Evolutionary conservation across 1,140 invertebrate species (phyloP).

Genomic region (Pseudomyrmex cubaensis): DNA sequence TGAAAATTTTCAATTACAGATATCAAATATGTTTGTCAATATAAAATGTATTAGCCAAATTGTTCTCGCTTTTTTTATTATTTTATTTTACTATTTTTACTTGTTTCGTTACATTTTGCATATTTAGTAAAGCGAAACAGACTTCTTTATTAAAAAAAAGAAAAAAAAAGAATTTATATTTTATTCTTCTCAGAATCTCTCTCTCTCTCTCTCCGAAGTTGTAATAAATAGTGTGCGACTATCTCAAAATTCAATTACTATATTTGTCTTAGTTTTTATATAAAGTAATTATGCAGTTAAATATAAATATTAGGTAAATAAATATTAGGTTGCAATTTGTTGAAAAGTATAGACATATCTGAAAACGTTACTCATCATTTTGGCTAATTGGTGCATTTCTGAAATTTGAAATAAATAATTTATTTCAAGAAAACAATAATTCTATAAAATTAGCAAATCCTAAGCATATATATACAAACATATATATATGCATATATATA

Average conservation of each 20-base stretch:
- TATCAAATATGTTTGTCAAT: constrained; percentile 14
- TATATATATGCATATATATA: no score
- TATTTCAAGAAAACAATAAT: neutral
- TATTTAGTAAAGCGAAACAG: neutral
- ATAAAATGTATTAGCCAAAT: constrained; percentile 24
- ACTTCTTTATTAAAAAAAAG: neutral
- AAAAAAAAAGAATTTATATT: neutral
- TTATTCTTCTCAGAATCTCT: constrained; percentile 1
- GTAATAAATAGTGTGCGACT: neutral
- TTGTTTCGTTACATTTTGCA: constrained; percentile 15
- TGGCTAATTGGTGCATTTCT: constrained; percentile 48
- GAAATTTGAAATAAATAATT: neutral
- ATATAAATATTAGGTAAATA: constrained; percentile 39
- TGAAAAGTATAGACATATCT: constrained; percentile 29
- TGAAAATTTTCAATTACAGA: neutral
- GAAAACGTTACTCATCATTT: constrained; percentile 39
- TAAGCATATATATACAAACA: neutral
- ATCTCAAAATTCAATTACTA: neutral
- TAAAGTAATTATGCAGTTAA: constrained; percentile 12
- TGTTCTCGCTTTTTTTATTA: constrained; percentile 33
- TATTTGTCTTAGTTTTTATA: neutral
- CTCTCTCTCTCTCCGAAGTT: neutral
- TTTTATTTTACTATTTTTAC: constrained; percentile 33
- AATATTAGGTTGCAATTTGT: constrained; percentile 49
- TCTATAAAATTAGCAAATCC: neutral